Conservation (phyloP, 1,140 invertebrate species). For the Wasmannia auropunctata region DNA sequence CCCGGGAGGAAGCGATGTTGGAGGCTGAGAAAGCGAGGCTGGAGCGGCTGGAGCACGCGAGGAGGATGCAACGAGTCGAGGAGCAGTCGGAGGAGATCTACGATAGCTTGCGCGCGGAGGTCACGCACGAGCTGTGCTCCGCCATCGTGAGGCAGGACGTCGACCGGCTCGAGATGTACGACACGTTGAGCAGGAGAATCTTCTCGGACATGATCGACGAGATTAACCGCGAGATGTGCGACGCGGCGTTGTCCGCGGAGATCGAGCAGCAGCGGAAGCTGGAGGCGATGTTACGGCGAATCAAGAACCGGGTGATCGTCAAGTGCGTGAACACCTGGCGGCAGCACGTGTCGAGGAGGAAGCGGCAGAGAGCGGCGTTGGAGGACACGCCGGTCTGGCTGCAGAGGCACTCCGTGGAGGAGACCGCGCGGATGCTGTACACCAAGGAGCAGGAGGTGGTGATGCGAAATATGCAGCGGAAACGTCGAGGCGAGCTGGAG, state of each 20-base stretch:
- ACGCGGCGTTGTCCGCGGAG: slow-evolving; percentile 70
- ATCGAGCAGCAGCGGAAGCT: slow-evolving; percentile 71
- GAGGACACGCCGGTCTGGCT: slow-evolving; percentile 88
- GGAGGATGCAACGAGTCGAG: slow-evolving; percentile 74
- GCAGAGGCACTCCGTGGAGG: slow-evolving; percentile 82
- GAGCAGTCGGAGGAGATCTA: slow-evolving; percentile 78
- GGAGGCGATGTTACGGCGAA: slow-evolving; percentile 70
- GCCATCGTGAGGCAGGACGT: slow-evolving; percentile 82
- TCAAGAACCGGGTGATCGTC: slow-evolving; percentile 78
- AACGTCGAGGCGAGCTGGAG: slow-evolving; percentile 11
- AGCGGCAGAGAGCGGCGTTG: slow-evolving; percentile 83
- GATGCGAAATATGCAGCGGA: slow-evolving; percentile 84
- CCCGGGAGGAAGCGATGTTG: background rate
- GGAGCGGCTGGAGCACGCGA: slow-evolving; percentile 77
- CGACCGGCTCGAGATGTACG: slow-evolving; percentile 60
- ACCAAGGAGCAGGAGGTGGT: slow-evolving; percentile 84
- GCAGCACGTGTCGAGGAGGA: slow-evolving; percentile 75
- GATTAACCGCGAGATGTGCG: slow-evolving; percentile 74
- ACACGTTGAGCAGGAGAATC: slow-evolving; percentile 67
- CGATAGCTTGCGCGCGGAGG: slow-evolving; percentile 78
- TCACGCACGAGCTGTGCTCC: slow-evolving; percentile 80
- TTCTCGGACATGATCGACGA: slow-evolving; percentile 79
- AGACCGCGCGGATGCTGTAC: slow-evolving; percentile 85
- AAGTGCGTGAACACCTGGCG: slow-evolving; percentile 85
- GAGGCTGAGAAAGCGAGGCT: slow-evolving; percentile 59